Evolutionary conservation across 2,888 invertebrate genomes (phyloP).

Genomic region (Cordylochernes scorpioides): DNA sequence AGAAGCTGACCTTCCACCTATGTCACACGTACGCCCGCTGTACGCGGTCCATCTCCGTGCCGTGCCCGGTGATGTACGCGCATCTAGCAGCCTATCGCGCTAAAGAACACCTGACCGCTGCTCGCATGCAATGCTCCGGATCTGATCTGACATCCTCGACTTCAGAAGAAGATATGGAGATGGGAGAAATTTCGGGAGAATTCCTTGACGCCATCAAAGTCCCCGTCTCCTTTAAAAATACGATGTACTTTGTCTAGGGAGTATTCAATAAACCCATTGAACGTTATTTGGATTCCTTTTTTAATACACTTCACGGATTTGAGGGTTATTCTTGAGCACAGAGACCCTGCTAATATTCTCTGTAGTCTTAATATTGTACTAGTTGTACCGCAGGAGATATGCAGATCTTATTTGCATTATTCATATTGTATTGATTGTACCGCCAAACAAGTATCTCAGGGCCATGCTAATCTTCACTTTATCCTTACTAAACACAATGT

Average conservation of each 20-base stretch:
- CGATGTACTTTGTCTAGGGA: background rate
- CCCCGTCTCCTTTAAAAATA: background rate
- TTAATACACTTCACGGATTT: no score
- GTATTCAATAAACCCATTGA: no score
- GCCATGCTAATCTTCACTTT: no score
- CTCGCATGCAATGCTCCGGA: slow-evolving; percentile 6
- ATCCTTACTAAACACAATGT: no score
- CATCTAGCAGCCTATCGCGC: slow-evolving; percentile 9
- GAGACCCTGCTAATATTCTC: no score
- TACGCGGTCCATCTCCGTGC: slow-evolving; percentile 16
- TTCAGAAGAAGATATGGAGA: background rate
- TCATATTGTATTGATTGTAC: no score
- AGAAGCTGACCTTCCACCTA: slow-evolving; percentile 12
- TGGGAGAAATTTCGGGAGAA: background rate
- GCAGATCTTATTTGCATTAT: no score
- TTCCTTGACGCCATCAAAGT: background rate
- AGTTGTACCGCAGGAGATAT: no score
- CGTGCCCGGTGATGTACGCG: slow-evolving; percentile 17
- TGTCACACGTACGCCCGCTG: slow-evolving; percentile 16
- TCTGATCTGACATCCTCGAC: background rate
- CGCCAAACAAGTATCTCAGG: no score
- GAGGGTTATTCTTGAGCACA: no score
- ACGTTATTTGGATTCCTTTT: no score
- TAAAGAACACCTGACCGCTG: slow-evolving; percentile 7
- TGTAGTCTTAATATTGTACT: no score